Base-by-base conservation (phyloP, 2,888 invertebrate genomes). In the Nysson spinosus region DNA sequence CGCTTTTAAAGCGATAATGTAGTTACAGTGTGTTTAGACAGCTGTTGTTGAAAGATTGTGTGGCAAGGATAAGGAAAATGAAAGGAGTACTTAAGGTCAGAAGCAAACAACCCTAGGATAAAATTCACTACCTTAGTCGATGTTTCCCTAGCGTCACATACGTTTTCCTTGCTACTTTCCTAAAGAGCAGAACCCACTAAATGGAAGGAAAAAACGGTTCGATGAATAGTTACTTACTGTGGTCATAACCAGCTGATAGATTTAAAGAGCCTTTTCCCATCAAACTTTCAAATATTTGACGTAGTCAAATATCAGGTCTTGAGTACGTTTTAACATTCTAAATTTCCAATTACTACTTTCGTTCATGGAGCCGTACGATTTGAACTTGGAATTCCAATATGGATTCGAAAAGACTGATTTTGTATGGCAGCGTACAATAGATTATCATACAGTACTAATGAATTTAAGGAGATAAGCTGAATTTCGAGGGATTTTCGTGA, bases 61-160 rank as follows among this genome's bases (percentile, higher is more conserved):
- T 60, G 7, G 39, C 32, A 11, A 16, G 22, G 9, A 17, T 19
- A 28, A 12, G 12, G 50, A 50, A 50, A 44, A 40, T 12, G 50
- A 32, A 46, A 44, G 62, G 57, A 42, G 51, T 30, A 28, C 54
- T 11, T 11, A 63, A n/a, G 50, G 49, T 35, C 17, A 34, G 50
- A 56, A 52, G 54, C 66, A 64, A 69, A 71, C 54, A 56, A 66
- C 26, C 52, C 32, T 43, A 47, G 71, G 55, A n/a, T 58, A 58
- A 77, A 76, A 80, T 81, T 74, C 76, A 80, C 81, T 77, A 79
- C 78, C 79, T 75, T 78, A 81, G 75, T 77, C 46, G 75, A 79
- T 73, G 78, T 76, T 79, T 79, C 82, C 80, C 81, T 46, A 49
- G 75, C 69, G 83, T 68, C 72, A 72, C 77, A 70, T 81, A 82